Evolutionary conservation across 2,888 invertebrate genomes (phyloP), one percentile per base, ranked within the genome.

Genomic region (Drosophila austrosaltans): DNA sequence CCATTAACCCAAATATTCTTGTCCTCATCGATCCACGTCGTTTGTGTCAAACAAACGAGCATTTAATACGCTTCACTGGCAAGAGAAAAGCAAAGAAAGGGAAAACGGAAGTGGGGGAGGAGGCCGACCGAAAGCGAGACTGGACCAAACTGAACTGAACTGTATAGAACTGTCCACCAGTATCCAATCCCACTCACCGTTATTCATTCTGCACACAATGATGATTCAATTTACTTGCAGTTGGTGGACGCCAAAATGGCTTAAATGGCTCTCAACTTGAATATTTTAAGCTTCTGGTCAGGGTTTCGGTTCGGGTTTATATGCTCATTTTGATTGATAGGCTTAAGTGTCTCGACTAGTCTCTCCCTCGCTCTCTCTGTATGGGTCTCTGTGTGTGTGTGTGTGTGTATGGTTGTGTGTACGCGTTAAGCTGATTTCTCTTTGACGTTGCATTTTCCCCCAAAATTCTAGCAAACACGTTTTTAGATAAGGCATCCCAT

Each of bases 311-410:
- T 57, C 69, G 73, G 78, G 53, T 53, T 63, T 74, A 77, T 75
- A 71, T 76, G 70, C 77, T 77, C 79, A 75, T 81, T 81, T 79
- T 82, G 83, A 82, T 82, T 81, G 82, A 85, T 81, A 82, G 82
- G 79, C 83, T 82, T 79, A 77, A 40, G 66, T 36, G 58, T 44
- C 39, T 25, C 42, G 10, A 65, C 54, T 12, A 12, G 36, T 58
- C 65, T 72, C 61, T 58, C 30, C 5, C 30, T 30, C 30, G 6
- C 30, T 30, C 28, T 48, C n/a, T 56, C 28, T 65, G 54, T 63
- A 42, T 57, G 25, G 66, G 25, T 58, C 20, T 32, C 10, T 12
- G 36, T 56, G 28, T 48, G 58, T 53, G 56, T 56, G 40, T 65
- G 32, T 56, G 25, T 36, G n/a, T n/a, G 40, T 58, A 36, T 42